Evolutionary conservation across 2,888 invertebrate species (phyloP).

Genomic region (Cantharis flavilabris): DNA sequence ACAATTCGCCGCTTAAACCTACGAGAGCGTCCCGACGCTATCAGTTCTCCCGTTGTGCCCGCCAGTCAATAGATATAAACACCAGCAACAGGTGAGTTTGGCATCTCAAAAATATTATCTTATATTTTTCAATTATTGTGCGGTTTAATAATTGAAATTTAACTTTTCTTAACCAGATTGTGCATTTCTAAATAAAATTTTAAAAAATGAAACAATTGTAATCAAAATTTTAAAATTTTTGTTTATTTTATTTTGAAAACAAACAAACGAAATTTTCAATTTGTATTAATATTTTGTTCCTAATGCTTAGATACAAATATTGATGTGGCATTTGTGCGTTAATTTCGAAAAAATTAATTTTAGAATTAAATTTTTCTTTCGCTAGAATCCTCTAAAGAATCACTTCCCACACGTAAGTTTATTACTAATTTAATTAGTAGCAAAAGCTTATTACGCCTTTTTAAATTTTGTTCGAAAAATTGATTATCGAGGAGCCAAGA

Average conservation of each 20-base stretch:
- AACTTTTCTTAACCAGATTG: not conserved
- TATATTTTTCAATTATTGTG: not conserved
- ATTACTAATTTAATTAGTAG: not conserved
- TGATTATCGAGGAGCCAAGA: not conserved
- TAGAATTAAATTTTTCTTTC: no score
- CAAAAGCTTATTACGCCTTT: not conserved
- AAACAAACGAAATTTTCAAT: no score
- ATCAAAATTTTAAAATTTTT: no score
- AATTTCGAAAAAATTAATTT: no score
- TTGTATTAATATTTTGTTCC: no score
- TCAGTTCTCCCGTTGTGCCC: not conserved
- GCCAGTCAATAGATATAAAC: not conserved
- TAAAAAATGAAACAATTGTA: no score
- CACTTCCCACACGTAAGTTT: not conserved
- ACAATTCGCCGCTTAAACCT: not conserved
- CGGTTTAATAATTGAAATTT: not conserved
- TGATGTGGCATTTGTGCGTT: no score
- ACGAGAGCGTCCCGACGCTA: not conserved
- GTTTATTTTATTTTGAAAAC: no score
- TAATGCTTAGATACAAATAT: no score
- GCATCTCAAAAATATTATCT: not conserved
- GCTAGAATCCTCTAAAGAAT: no score
- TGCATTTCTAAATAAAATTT: not conserved
- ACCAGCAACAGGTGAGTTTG: not conserved
- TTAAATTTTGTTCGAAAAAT: not conserved